Conservation (phyloP, 2,113 vertebrate genomes). For the Aptenodytes forsteri region DNA sequence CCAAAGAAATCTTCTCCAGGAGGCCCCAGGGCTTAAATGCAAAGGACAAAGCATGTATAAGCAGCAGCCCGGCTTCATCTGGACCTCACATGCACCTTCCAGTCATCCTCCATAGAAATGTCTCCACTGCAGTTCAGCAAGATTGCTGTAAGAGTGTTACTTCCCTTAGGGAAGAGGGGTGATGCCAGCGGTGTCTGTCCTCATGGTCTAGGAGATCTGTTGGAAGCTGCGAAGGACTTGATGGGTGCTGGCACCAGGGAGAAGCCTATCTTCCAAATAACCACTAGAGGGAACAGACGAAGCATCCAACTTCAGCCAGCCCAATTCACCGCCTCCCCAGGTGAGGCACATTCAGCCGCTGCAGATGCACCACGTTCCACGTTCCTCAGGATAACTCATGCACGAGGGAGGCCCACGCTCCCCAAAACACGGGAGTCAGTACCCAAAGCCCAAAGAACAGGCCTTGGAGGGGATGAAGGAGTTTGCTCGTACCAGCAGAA, state of each 20-base stretch:
- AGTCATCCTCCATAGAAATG: not conserved
- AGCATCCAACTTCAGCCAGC: not conserved
- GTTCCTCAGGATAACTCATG: not conserved
- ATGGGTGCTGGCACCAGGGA: not conserved
- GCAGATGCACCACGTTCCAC: not conserved
- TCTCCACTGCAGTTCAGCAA: not conserved
- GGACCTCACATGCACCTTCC: not conserved
- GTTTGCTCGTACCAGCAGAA: not conserved
- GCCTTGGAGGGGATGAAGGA: not conserved
- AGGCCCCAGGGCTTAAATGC: not conserved
- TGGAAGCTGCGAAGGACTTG: not conserved
- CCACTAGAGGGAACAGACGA: not conserved
- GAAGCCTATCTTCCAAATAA: not conserved
- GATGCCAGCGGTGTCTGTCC: not conserved
- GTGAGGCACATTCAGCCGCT: not conserved
- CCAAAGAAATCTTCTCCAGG: not conserved
- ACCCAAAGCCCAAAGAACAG: not conserved
- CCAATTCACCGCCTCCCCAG: no score
- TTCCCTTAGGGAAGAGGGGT: no score
- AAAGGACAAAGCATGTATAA: not conserved
- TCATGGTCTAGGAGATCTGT: not conserved
- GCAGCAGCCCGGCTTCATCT: not conserved
- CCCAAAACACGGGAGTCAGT: not conserved
- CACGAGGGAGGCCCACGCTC: not conserved
- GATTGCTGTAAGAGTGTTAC: accelerated